These are phyloP conservation scores for Cryptophagus acutangulus DNA, from an alignment of 2,888 invertebrate species.

Conservation along the genomic window DNA sequence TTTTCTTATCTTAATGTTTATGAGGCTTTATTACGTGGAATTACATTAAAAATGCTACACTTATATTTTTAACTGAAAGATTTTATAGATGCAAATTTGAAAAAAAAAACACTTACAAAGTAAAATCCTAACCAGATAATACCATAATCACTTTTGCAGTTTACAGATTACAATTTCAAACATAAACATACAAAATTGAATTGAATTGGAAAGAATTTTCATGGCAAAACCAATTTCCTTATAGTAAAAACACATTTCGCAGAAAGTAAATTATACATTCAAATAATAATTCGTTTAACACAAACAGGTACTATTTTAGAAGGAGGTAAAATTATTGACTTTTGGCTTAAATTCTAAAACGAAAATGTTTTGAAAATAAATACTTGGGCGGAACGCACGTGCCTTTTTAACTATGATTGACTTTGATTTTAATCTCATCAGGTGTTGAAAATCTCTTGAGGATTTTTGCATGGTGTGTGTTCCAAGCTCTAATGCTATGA, in stretches of 20 bases:
- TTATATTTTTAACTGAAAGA: too few species aligned
- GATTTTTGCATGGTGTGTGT: slow-evolving; percentile 6
- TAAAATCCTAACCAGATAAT: too few species aligned
- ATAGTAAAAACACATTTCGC: slow-evolving; percentile 15
- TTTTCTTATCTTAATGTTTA: too few species aligned
- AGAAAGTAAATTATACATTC: slow-evolving; percentile 15
- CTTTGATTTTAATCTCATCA: slow-evolving; percentile 23
- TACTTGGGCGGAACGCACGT: slow-evolving; percentile 24
- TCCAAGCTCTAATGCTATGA: too few species aligned
- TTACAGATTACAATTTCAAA: neutral
- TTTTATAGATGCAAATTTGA: too few species aligned
- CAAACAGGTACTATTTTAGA: too few species aligned
- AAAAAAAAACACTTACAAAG: too few species aligned
- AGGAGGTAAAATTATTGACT: neutral
- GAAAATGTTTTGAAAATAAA: slow-evolving; percentile 23
- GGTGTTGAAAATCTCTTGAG: slow-evolving; percentile 23
- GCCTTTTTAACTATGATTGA: slow-evolving; percentile 14
- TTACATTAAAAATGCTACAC: too few species aligned
- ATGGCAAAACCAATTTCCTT: slow-evolving; percentile 22
- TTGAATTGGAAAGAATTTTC: too few species aligned
- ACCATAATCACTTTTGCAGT: too few species aligned
- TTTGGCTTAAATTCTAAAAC: neutral
- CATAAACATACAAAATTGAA: slow-evolving; percentile 1
- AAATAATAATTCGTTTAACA: slow-evolving; percentile 1
- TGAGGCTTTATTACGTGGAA: too few species aligned